These are phyloP conservation scores for Ernsta delagoae DNA, from an alignment of 2,888 invertebrate species.

Conservation along the genomic window DNA sequence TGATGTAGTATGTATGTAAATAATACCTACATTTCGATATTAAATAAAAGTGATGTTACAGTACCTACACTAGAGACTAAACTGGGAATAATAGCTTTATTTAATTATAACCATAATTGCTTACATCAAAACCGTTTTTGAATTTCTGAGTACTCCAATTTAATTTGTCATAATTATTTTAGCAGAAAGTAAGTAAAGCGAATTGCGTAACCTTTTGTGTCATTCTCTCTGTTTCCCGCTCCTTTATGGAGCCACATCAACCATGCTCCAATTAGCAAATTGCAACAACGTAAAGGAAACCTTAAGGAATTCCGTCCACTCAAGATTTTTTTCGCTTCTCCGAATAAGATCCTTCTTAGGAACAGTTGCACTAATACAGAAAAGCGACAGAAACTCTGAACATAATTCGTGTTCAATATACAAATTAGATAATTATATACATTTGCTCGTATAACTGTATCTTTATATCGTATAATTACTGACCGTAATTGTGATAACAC, in stretches of 20 bases:
- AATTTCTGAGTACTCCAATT: background rate
- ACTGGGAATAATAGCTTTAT: too few species aligned
- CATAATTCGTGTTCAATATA: too few species aligned
- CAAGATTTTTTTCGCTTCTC: background rate
- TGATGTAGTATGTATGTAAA: too few species aligned
- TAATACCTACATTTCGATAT: too few species aligned
- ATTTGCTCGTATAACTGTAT: too few species aligned
- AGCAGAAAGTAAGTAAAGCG: background rate
- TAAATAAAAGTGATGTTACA: too few species aligned
- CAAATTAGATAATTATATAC: too few species aligned
- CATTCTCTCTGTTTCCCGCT: background rate
- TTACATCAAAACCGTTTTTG: background rate
- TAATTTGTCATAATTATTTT: background rate
- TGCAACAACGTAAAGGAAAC: slow-evolving; percentile 1
- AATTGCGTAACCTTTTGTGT: slow-evolving; percentile 1
- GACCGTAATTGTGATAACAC: too few species aligned
- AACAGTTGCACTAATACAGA: background rate
- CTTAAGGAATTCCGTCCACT: slow-evolving; percentile 7
- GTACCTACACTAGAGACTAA: too few species aligned
- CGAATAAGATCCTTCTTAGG: background rate
- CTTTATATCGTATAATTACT: too few species aligned
- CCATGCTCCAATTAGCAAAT: slow-evolving; percentile 15
- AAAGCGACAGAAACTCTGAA: background rate
- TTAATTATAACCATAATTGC: background rate
- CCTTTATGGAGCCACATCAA: slow-evolving; percentile 4